phyloP scores from a whole-genome alignment of 2,113 vertebrate genomes.

The Columbina picui region DNA sequence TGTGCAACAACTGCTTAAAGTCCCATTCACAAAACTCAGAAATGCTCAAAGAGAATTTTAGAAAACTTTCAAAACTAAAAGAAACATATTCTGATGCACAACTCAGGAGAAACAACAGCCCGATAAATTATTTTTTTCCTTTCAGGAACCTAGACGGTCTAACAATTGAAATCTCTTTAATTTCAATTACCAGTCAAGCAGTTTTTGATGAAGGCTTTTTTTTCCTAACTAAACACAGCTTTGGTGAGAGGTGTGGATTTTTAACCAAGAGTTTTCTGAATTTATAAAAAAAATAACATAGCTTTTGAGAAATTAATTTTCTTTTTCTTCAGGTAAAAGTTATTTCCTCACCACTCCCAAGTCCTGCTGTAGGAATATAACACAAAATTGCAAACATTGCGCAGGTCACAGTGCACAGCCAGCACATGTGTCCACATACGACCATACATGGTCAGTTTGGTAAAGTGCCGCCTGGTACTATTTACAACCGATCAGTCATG shows the following conservation, averaged over 20 bases:
- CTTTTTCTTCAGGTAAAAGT: neutral
- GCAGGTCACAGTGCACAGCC: neutral
- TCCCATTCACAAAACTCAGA: neutral
- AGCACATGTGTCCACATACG: neutral
- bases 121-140: neutral
- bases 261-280: neutral
- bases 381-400: neutral
- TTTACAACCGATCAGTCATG: neutral
- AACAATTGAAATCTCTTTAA: neutral
- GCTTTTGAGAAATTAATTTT: neutral
- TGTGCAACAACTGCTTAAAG: neutral
- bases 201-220: neutral
- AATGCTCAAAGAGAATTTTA: neutral
- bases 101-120: neutral
- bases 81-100: neutral
- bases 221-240: neutral
- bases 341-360: neutral
- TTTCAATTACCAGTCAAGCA: neutral
- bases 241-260: neutral
- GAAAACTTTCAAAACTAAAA: neutral
- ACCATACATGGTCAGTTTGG: neutral
- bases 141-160: neutral
- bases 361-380: neutral
- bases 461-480: neutral
- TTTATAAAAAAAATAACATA: neutral